Evolutionary conservation across 2,113 vertebrate genomes (phyloP).

Genomic region (Ancistrus triradiatus): DNA sequence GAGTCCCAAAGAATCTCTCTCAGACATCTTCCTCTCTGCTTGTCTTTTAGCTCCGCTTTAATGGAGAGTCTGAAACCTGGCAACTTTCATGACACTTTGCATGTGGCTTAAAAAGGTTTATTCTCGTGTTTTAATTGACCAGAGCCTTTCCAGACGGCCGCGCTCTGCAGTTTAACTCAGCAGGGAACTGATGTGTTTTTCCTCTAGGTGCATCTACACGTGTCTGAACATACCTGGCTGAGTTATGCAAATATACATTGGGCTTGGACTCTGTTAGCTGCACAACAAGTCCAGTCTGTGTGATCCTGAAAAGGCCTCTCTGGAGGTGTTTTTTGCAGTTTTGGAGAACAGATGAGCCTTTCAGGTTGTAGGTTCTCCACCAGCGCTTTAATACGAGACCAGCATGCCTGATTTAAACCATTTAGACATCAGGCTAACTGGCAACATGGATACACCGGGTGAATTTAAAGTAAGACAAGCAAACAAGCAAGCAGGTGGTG

Average conservation of each 20-base stretch:
- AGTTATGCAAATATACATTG: slow-evolving; percentile 27
- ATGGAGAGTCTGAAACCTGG: slow-evolving; percentile 62
- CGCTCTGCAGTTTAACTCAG: too few relatives aligned
- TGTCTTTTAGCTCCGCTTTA: slow-evolving; percentile 38
- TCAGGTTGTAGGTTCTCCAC: slow-evolving; percentile 1
- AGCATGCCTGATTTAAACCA: too few relatives aligned
- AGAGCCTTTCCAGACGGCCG: too few relatives aligned
- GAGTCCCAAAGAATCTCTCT: not conserved
- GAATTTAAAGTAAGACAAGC: too few relatives aligned
- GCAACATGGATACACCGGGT: too few relatives aligned
- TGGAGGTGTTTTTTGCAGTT: not conserved
- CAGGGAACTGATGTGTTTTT: too few relatives aligned
- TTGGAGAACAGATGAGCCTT: slow-evolving; percentile 30
- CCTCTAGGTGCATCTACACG: too few relatives aligned
- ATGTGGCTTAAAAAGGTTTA: not conserved
- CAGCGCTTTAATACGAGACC: not conserved
- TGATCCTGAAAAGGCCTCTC: not conserved
- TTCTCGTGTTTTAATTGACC: too few relatives aligned
- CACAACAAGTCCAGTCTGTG: slow-evolving; percentile 28
- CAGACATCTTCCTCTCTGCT: not conserved
- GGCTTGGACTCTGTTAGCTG: not conserved
- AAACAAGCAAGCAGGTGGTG: too few relatives aligned
- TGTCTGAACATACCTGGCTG: not conserved
- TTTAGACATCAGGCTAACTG: too few relatives aligned
- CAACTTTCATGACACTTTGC: slow-evolving; percentile 42